Percentiles rank a stretch among this genome's conserved stretches.
Conservation (phyloP, 2,888 invertebrate genomes). For the Micropterix aruncella region DNA sequence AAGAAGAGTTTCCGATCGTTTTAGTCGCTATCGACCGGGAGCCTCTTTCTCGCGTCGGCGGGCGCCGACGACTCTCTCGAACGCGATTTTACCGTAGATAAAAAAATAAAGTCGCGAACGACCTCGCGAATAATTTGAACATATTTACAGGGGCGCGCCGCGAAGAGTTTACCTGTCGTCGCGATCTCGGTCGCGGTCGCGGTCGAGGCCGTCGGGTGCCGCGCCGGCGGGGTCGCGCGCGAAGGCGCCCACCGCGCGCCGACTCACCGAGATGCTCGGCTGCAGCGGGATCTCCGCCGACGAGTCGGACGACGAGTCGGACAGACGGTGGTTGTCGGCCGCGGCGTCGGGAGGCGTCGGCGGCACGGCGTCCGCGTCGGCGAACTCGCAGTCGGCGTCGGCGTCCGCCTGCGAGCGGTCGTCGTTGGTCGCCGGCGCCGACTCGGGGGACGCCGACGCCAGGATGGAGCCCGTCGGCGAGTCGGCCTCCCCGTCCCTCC, state of each 20-base stretch:
- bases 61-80: no score
- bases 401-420: slow-evolving; percentile 2
- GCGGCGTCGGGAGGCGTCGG: slow-evolving; percentile 5
- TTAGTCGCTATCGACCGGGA: no score
- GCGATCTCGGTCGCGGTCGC: no score
- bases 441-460: background rate
- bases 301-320: slow-evolving; percentile 20
- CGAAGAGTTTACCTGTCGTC: background rate
- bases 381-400: slow-evolving; percentile 5
- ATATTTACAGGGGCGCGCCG: background rate
- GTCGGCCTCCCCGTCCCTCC: no score
- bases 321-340: slow-evolving; percentile 3
- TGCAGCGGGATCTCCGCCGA: slow-evolving; percentile 31
- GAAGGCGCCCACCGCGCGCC: slow-evolving; percentile 6
- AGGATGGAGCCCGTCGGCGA: no score
- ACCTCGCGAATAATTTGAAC: background rate
- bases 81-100: no score
- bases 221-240: no score
- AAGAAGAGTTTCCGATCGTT: background rate
- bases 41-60: no score
- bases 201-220: no score
- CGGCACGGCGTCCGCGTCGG: slow-evolving; percentile 1
- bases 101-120: no score
- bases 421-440: background rate
- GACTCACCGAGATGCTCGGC: slow-evolving; percentile 23